A percentile compares a stretch with the other conserved stretches of the same genome.
Conservation (phyloP, 2,797 vertebrate species). For the Oryzias dopingdopingensis region DNA sequence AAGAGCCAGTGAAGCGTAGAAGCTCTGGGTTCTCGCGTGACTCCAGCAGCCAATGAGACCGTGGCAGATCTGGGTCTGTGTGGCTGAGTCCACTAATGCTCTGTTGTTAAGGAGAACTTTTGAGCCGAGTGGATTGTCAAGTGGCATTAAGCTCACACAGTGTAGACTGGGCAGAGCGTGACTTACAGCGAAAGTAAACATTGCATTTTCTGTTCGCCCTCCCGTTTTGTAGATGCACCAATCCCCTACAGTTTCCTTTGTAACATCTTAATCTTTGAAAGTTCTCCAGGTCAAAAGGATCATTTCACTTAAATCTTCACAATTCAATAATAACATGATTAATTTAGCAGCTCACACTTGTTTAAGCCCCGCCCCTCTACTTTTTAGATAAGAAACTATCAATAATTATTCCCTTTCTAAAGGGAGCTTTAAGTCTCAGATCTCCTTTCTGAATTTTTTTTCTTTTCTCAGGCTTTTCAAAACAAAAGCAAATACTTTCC, state of each 20-base stretch:
- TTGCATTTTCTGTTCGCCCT: slow-evolving; percentile 23
- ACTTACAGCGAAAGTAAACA: slow-evolving; percentile 56
- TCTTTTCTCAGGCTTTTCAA: neutral
- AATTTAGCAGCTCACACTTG: slow-evolving; percentile 40
- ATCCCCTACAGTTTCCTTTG: too few species aligned
- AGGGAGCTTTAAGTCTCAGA: slow-evolving; percentile 5
- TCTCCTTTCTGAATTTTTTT: neutral
- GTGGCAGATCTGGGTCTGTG: slow-evolving; percentile 68
- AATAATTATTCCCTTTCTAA: slow-evolving; percentile 49
- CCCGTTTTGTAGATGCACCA: neutral
- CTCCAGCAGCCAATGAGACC: slow-evolving; percentile 71
- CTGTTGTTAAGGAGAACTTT: slow-evolving; percentile 77
- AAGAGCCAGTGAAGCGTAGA: slow-evolving; percentile 68
- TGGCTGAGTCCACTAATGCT: slow-evolving; percentile 68
- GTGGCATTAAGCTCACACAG: slow-evolving; percentile 63
- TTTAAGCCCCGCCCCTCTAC: slow-evolving; percentile 5
- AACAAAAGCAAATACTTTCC: neutral
- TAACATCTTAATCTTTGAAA: neutral
- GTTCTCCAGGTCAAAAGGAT: slow-evolving; percentile 3
- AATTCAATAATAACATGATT: slow-evolving; percentile 30
- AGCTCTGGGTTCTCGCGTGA: slow-evolving; percentile 61
- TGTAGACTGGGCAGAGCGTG: slow-evolving; percentile 36
- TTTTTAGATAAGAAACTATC: slow-evolving; percentile 19
- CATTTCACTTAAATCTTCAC: neutral
- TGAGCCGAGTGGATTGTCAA: slow-evolving; percentile 69